These are phyloP conservation scores for Leptinotarsa haldemani DNA, from an alignment of 2,888 invertebrate genomes.

Conservation along the genomic window DNA sequence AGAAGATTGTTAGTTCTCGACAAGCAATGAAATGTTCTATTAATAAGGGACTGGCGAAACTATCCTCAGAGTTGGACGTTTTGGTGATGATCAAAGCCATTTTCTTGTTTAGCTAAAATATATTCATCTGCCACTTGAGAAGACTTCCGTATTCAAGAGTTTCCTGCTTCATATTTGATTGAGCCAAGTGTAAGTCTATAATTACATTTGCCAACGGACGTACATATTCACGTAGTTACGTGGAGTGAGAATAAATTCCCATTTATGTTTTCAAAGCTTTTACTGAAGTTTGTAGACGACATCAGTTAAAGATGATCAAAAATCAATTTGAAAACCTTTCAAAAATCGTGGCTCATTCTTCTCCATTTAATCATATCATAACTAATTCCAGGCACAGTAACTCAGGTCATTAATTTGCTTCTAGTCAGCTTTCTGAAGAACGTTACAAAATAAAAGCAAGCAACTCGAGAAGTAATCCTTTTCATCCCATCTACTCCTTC, in stretches of 20 bases:
- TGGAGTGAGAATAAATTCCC: too few species aligned
- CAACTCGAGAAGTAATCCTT: not conserved
- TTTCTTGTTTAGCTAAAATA: not conserved
- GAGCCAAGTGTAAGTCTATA: not conserved
- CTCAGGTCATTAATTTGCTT: constrained; percentile 6
- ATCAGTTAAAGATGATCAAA: too few species aligned
- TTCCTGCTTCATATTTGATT: constrained; percentile 12
- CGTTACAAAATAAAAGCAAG: not conserved
- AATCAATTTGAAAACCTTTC: too few species aligned
- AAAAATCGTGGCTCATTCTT: too few species aligned
- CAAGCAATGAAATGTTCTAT: constrained; percentile 10
- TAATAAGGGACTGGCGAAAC: constrained; percentile 5
- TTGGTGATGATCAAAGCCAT: constrained; percentile 9
- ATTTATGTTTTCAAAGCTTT: too few species aligned
- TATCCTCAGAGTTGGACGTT: not conserved
- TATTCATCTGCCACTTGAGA: constrained; percentile 1
- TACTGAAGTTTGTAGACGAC: too few species aligned
- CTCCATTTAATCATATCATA: not conserved
- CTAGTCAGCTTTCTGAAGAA: not conserved
- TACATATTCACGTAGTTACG: not conserved
- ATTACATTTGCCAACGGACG: not conserved
- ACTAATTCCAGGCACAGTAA: not conserved
- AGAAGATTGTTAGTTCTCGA: constrained; percentile 15
- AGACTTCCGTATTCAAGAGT: constrained; percentile 11
- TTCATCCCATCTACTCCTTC: constrained; percentile 1